phyloP scores from a whole-genome alignment of 2,888 invertebrate species.

The Drosophila atroscutellata region DNA sequence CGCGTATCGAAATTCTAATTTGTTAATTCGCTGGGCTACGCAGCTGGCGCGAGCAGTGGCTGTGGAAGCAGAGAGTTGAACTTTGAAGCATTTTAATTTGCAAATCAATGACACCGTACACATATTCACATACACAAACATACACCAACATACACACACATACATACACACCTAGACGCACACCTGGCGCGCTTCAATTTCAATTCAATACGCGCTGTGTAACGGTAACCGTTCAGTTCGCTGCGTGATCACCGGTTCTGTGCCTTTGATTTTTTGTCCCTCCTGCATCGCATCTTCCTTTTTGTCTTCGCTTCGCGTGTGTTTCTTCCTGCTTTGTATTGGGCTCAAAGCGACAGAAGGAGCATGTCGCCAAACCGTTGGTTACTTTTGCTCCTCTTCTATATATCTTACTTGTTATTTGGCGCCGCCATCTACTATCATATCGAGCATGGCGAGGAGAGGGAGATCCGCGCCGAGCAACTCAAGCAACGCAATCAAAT shows the following conservation, averaged over 20 bases:
- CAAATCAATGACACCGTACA: conserved; percentile 47
- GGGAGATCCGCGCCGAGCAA: conserved; percentile 87
- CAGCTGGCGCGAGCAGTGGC: conserved; percentile 53
- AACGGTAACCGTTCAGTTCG: conserved; percentile 67
- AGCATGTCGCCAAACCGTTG: conserved; percentile 92
- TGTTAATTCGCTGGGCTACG: conserved; percentile 47
- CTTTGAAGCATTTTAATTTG: conserved; percentile 69
- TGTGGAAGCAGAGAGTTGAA: conserved; percentile 65
- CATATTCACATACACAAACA: not conserved
- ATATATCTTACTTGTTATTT: conserved; percentile 91
- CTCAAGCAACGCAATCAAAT: conserved; percentile 89
- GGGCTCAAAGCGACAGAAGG: conserved; percentile 42
- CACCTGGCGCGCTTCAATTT: conserved; percentile 70
- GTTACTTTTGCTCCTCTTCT: conserved; percentile 90
- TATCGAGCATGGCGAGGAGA: conserved; percentile 91
- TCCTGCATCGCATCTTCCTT: conserved; percentile 4
- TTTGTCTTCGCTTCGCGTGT: conserved; percentile 11
- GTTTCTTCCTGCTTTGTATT: conserved; percentile 5
- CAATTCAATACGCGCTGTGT: conserved; percentile 72
- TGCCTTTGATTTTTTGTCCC: conserved; percentile 23
- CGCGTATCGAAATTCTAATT: conserved; percentile 35
- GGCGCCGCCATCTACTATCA: conserved; percentile 95
- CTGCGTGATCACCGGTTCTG: conserved; percentile 48
- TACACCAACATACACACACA: not conserved
- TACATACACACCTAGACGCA: conserved; percentile 10